phyloP scores from a whole-genome alignment of 2,888 invertebrate genomes.

The Lomographa bimaculata region DNA sequence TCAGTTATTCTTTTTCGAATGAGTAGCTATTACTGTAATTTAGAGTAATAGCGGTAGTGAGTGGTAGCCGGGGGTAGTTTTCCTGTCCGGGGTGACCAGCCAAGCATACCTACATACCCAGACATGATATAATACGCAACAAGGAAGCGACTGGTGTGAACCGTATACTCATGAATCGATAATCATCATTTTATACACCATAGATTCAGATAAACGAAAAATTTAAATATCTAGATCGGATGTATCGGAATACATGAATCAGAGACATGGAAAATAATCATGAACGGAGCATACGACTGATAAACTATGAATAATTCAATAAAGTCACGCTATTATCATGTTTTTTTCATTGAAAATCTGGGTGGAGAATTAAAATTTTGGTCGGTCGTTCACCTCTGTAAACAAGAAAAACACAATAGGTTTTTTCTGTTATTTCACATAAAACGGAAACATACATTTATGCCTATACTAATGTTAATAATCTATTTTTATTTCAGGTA shows the following conservation, averaged over 20 bases:
- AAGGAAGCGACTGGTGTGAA: conserved; percentile 33
- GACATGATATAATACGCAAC: conserved; percentile 19
- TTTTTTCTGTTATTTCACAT: conserved; percentile 42
- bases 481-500: conserved; percentile 50
- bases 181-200: conserved; percentile 31
- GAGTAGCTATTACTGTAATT: conserved; percentile 44
- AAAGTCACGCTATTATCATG: conserved; percentile 53
- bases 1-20: conserved; percentile 29
- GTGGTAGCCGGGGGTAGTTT: conserved; percentile 44
- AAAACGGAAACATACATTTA: conserved; percentile 36
- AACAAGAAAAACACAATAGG: conserved; percentile 41
- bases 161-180: conserved; percentile 33
- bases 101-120: conserved; percentile 41
- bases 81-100: conserved; percentile 45
- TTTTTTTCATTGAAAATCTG: conserved; percentile 66
- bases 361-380: conserved; percentile 71
- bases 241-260: conserved; percentile 45
- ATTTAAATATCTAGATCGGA: conserved; percentile 68
- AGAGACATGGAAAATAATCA: conserved; percentile 46
- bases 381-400: conserved; percentile 68
- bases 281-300: conserved; percentile 46
- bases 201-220: conserved; percentile 25
- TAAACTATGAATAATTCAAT: conserved; percentile 67
- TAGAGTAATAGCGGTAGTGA: conserved; percentile 41
- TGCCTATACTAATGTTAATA: conserved; percentile 34